A percentile compares a stretch with the other conserved stretches of the same genome.
These are phyloP conservation scores for Muscina levida DNA, from an alignment of 2,888 invertebrate species.

Conservation along the genomic window DNA sequence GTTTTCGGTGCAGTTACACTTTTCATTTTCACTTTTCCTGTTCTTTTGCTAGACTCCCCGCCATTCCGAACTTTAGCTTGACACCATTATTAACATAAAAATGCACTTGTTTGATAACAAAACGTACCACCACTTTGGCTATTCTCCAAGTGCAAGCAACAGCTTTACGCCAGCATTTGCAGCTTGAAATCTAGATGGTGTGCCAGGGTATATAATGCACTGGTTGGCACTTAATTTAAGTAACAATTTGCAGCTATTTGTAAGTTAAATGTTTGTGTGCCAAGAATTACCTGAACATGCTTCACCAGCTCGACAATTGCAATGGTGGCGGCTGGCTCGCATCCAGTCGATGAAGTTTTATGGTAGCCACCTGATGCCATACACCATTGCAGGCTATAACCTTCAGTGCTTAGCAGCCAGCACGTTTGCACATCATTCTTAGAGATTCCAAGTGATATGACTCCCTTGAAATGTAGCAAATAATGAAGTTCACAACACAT, in stretches of 20 bases:
- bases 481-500: not conserved
- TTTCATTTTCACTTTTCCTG: not conserved
- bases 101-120: constrained; percentile 38
- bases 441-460: constrained; percentile 23
- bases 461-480: constrained; percentile 2
- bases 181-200: not conserved
- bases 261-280: constrained; percentile 37
- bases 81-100: constrained; percentile 40
- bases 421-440: constrained; percentile 30
- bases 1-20: constrained; percentile 5
- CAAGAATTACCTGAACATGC: constrained; percentile 39
- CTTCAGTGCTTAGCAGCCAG: not conserved
- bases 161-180: not conserved
- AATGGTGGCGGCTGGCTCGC: not conserved
- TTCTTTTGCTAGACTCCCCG: too few species aligned
- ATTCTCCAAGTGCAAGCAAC: not conserved
- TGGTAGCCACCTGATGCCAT: too few species aligned
- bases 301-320: not conserved
- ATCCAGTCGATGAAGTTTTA: constrained; percentile 8
- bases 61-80: constrained; percentile 1
- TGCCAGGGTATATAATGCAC: not conserved
- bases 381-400: too few species aligned
- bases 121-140: not conserved
- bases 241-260: constrained; percentile 48
- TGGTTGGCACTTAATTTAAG: constrained; percentile 47